Base-by-base conservation (phyloP, 2,888 invertebrate genomes). In the Drosophila subsilvestris region DNA sequence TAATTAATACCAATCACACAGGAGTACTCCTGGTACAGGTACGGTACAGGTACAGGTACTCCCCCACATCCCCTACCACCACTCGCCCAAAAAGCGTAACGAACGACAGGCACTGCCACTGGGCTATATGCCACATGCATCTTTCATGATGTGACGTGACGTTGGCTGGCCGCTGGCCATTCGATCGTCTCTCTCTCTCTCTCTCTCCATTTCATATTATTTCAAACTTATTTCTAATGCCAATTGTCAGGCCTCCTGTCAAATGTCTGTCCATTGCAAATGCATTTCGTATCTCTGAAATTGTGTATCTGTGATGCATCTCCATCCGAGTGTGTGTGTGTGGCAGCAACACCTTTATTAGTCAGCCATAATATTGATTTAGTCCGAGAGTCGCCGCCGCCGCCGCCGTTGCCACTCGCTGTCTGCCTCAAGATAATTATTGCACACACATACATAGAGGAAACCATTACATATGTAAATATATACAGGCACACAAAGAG, bases 281-380 rank as follows among this genome's bases (percentile, higher is more conserved):
- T 63, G 69, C 69, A 50, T 62, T 58, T 74, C 32, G 47, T 18
- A 25, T 14, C 37, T 51, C 42, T 45, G 29, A 32, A 37, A 44
- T 27, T 51, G 10, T 53, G 47, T 60, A 27, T 18, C 18, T 17
- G 12, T 55, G 37, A 12, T 51, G 27, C 50, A 65, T 55, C 54
- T 66, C 67, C 62, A 70, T 49, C 44, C 45, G 43, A 14, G 47
- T 17, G 22, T 27, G 47, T 61, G 43, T 53, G 48, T 54, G 60
- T 70, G 72, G 48, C 61, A 74, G 65, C 75, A 75, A 78, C 84
- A 76, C 76, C 76, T 76, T 66, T 76, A 76, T 76, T 76, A 72
- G 67, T 72, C 72, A 53, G 72, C 67, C 76, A 80, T 80, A 88
- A 83, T 85, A 85, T 85, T 85, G 85, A 88, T 85, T 85, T 88